Evolutionary conservation across 2,797 vertebrate genomes (phyloP).

Genomic region (Parambassis ranga): DNA sequence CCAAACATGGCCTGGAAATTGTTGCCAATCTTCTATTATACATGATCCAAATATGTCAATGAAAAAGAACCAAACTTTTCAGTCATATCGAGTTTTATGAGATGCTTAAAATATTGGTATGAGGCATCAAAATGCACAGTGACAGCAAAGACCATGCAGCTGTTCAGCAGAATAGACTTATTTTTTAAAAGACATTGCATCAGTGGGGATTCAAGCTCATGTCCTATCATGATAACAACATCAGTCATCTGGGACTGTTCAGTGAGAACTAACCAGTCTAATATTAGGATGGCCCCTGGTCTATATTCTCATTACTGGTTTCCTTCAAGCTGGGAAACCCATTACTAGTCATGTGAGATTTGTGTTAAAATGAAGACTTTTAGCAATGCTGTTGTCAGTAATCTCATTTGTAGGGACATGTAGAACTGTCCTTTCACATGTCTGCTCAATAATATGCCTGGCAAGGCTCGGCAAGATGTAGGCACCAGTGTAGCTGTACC

Average conservation of each 20-base stretch:
- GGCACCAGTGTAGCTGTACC: slow-evolving; percentile 13
- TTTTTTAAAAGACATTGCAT: slow-evolving; percentile 8
- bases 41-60: no score
- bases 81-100: background rate
- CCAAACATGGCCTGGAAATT: no score
- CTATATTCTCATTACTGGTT: slow-evolving; percentile 41
- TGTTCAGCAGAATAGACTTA: background rate
- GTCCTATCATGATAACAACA: slow-evolving; percentile 22
- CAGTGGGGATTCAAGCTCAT: slow-evolving; percentile 32
- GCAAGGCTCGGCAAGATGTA: slow-evolving; percentile 31
- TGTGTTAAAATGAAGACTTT: slow-evolving; percentile 34
- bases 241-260: slow-evolving; percentile 50
- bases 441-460: background rate
- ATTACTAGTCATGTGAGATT: slow-evolving; percentile 36
- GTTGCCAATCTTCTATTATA: no score
- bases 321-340: slow-evolving; percentile 37
- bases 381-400: slow-evolving; percentile 9
- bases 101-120: background rate
- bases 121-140: background rate
- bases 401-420: slow-evolving; percentile 35
- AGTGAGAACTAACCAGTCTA: slow-evolving; percentile 53
- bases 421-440: slow-evolving; percentile 11
- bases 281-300: slow-evolving; percentile 53
- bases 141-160: background rate
- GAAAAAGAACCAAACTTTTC: no score